Base-by-base conservation (phyloP, 2,797 vertebrate species). In the Platyrinchus mystaceus region DNA sequence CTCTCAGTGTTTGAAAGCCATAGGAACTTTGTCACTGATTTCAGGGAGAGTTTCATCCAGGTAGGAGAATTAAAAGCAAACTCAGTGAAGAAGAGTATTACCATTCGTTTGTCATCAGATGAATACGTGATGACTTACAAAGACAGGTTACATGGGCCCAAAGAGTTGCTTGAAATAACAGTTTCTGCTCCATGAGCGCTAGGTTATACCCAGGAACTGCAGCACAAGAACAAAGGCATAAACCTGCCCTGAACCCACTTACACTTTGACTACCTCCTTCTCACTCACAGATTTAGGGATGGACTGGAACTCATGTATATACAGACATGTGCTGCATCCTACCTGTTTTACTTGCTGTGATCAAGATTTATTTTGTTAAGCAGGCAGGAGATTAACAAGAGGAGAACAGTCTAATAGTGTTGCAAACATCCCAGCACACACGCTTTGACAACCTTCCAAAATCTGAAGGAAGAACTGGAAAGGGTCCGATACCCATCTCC, bases 401-500 rank as follows among this genome's bases (percentile, higher is more conserved):
- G 17, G 69, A 52, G 21, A 27, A 36, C 28, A 19, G 15, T 63
- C 50, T 75, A 74, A 71, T 8, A 47, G 22, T 12, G 32, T 43
- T 39, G 6, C 28, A 91, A 58, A 49, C 32, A 60, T 69, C 41
- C 15, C 1, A 10, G 52, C 18, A 18, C 46, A 37, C 32, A 58
- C 37, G 12, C 53, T 64, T 60, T 24, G 46, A 52, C 44, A 77
- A 1, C 21, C 32, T 76, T 66, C 63, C 13, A 10, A 60, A 78
- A 92, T 49, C 59, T 49, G 56, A 77, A 70, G 47, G 44, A 90
- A 30, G 19, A 84, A 46, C 44, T 41, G 34, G 34, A 77, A 30
- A 63, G 30, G 12, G 8, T 49, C 47, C 1, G 3, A 41, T 49
- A 47, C 41, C 43, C 0, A 0, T 52, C 39, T 85, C 56, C 41